Percentiles rank a stretch among this genome's conserved stretches.
phyloP scores from a whole-genome alignment of 2,797 vertebrate genomes.

The Syngnathus acus region DNA sequence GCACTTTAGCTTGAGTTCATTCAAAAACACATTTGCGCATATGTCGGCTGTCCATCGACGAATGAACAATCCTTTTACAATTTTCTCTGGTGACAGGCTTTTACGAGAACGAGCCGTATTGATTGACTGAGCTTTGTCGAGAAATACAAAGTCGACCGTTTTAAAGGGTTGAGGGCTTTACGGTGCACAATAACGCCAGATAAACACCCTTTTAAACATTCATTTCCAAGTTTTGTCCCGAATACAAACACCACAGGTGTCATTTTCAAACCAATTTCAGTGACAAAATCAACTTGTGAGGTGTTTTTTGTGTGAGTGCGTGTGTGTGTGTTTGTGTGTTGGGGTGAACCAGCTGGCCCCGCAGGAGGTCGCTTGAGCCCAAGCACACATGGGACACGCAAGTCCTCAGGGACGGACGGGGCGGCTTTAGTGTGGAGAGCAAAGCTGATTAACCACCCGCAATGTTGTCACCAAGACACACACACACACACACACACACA shows the following conservation, averaged over 20 bases:
- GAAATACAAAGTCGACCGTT: neutral
- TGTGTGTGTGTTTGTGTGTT: neutral
- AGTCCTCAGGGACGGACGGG: constrained; percentile 37
- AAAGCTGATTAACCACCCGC: constrained; percentile 65
- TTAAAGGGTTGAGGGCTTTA: neutral
- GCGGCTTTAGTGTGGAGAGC: constrained; percentile 33
- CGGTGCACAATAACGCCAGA: neutral
- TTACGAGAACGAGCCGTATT: neutral
- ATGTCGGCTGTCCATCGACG: neutral
- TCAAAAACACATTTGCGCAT: neutral
- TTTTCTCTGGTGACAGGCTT: neutral
- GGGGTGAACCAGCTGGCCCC: constrained; percentile 39
- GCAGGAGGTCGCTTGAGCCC: constrained; percentile 38
- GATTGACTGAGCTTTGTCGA: neutral
- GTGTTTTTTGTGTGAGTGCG: neutral
- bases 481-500: constrained; percentile 17
- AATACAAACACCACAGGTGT: neutral
- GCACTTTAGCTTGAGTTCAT: neutral
- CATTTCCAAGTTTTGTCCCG: neutral
- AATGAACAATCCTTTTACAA: neutral
- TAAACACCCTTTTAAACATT: neutral
- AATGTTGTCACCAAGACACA: constrained; percentile 30
- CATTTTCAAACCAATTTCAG: neutral
- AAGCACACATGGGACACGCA: constrained; percentile 55
- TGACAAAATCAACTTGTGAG: neutral